Evolutionary conservation across 2,888 invertebrate genomes (phyloP), one percentile per base, ranked within the genome.

Genomic region (Carterocephalus palaemon): DNA sequence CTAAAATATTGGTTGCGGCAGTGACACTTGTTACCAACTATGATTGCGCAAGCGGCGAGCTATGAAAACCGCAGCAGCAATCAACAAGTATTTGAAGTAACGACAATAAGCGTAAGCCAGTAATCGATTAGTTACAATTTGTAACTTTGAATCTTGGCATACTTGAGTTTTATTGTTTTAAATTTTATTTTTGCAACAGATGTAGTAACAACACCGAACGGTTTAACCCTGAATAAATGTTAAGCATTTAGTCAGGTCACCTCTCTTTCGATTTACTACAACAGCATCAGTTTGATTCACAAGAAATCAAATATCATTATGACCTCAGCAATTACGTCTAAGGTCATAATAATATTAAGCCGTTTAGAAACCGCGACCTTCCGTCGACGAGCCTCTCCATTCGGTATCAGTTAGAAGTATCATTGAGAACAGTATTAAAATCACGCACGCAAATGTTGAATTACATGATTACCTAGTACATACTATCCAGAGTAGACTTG

Each of bases 1-100:
- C n/a, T n/a, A n/a, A n/a, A n/a, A n/a, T n/a, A n/a, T n/a, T n/a
- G n/a, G n/a, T n/a, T 29, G 4, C 20, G 13, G 29, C 64, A 71
- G 70, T 64, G 68, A 64, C 64, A 67, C 68, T 67, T 70, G 66
- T 62, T 59, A 20, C 17, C 12, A 26, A 20, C 17, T 17, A 26
- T 37, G 26, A 37, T 55, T 59, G 51, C 52, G 49, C 47, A 56
- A 53, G 36, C 48, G 38, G 17, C 39, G 46, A 45, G 36, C 51
- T 46, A 47, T 49, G 48, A 49, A 49, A 48, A 49, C 46, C 47
- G 32, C 51, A 49, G 36, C 7, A 49, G 49, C 40, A 52, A 53
- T 53, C 47, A 37, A 41, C 36, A 45, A 49, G 17, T 46, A 33
- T 48, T 55, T 50, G 39, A 40, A 31, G 49, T 47, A 55, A 52